phyloP scores from a whole-genome alignment of 2,888 invertebrate species.

The Heliconius erato region DNA sequence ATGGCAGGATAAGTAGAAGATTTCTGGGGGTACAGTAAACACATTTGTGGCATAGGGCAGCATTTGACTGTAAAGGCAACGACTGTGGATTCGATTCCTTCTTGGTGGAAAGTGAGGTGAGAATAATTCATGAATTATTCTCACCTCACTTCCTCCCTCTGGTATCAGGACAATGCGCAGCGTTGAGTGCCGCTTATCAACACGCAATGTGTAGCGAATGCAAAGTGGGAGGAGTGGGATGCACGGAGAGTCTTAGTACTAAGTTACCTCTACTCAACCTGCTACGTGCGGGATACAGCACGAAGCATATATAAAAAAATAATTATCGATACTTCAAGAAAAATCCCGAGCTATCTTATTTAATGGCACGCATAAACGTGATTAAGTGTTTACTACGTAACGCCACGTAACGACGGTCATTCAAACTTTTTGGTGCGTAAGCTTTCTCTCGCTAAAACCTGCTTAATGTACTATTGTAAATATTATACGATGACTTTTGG shows the following conservation, averaged over 20 bases:
- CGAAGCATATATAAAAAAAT: not conserved
- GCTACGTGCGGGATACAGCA: not conserved
- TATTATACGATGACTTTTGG: not conserved
- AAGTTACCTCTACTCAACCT: not conserved
- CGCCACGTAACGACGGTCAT: slow-evolving; percentile 32
- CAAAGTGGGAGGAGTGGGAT: not conserved
- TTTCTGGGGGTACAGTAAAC: no score
- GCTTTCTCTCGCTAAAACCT: slow-evolving; percentile 41
- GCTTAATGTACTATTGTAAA: slow-evolving; percentile 17
- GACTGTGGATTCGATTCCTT: not conserved
- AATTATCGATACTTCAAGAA: not conserved
- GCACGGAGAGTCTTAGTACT: not conserved
- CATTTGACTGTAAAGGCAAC: not conserved
- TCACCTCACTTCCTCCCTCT: not conserved
- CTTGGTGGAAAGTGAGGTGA: no score
- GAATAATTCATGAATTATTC: not conserved
- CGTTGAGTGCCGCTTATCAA: not conserved
- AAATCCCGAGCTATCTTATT: not conserved
- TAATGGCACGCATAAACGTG: slow-evolving; percentile 21
- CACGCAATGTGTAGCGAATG: not conserved
- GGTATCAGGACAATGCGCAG: not conserved
- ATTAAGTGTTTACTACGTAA: slow-evolving; percentile 32
- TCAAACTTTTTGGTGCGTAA: slow-evolving; percentile 30
- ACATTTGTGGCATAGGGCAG: no score
- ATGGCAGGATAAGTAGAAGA: no score